Percentiles rank a stretch among this genome's conserved stretches.
These are phyloP conservation scores for Pachypanchax playfairii DNA, from an alignment of 2,113 vertebrate species.

Conservation along the genomic window DNA sequence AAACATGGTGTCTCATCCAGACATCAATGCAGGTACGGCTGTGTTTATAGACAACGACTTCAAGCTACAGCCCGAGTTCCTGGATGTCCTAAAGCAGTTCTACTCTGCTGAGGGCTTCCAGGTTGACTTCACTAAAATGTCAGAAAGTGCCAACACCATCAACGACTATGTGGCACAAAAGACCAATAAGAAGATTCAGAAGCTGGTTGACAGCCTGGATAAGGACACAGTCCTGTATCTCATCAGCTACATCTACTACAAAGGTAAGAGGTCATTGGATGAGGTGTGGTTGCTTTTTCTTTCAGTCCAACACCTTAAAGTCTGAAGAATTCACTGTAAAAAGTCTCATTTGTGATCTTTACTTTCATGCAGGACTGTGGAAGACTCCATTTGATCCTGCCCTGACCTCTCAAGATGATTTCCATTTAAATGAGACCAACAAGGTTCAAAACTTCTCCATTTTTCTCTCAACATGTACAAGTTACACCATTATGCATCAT, in stretches of 20 bases:
- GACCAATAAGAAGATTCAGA: slow-evolving; percentile 72
- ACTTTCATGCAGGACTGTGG: slow-evolving; percentile 75
- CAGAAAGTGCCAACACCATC: slow-evolving; percentile 54
- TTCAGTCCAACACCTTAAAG: not conserved
- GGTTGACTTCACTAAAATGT: slow-evolving; percentile 59
- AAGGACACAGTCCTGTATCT: slow-evolving; percentile 72
- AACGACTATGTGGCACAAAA: slow-evolving; percentile 66
- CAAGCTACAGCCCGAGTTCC: slow-evolving; percentile 51
- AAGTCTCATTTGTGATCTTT: slow-evolving; percentile 8
- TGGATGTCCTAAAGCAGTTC: slow-evolving; percentile 59
- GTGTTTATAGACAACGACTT: slow-evolving; percentile 62
- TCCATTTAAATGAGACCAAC: slow-evolving; percentile 63
- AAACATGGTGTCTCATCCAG: not conserved
- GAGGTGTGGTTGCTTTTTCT: not conserved
- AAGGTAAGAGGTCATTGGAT: slow-evolving; percentile 61
- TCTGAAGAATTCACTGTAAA: not conserved
- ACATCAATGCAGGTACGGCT: slow-evolving; percentile 55
- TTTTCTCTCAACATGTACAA: not conserved
- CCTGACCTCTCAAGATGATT: slow-evolving; percentile 46
- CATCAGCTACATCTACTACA: slow-evolving; percentile 78
- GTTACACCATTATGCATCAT: no score
- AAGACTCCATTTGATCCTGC: slow-evolving; percentile 57
- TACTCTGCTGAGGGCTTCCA: slow-evolving; percentile 66
- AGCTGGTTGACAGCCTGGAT: slow-evolving; percentile 63
- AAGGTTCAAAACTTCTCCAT: slow-evolving; percentile 49